These are phyloP conservation scores for Gymnothorax javanicus DNA, from an alignment of 2,797 vertebrate species.

Conservation along the genomic window DNA sequence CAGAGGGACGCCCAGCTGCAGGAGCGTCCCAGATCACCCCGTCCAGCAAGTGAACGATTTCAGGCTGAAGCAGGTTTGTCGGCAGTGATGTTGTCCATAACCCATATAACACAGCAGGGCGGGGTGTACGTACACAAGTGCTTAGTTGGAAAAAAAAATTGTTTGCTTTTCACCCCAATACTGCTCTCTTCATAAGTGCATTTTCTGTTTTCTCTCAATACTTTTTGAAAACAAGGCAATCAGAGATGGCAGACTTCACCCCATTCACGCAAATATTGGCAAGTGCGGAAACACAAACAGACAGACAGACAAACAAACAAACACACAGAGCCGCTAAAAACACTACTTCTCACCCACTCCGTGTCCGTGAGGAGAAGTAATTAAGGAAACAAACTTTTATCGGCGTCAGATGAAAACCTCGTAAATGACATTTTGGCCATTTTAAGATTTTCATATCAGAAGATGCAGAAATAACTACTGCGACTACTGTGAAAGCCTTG, in stretches of 20 bases:
- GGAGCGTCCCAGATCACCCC: conserved; percentile 77
- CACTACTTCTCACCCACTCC: too few relatives aligned
- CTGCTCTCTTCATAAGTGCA: neutral
- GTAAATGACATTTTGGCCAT: too few relatives aligned
- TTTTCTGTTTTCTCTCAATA: neutral
- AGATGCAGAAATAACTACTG: too few relatives aligned
- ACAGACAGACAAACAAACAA: too few relatives aligned
- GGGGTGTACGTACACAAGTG: neutral
- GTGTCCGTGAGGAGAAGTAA: too few relatives aligned
- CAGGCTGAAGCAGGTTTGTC: conserved; percentile 81
- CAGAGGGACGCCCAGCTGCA: conserved; percentile 73
- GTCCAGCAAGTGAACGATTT: conserved; percentile 70
- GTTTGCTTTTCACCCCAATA: neutral
- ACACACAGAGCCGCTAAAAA: too few relatives aligned
- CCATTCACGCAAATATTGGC: too few relatives aligned
- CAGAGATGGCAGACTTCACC: too few relatives aligned
- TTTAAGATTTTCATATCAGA: too few relatives aligned
- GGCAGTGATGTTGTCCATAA: neutral
- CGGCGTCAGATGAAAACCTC: too few relatives aligned
- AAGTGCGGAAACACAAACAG: too few relatives aligned
- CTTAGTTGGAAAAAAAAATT: neutral
- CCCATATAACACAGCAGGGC: neutral
- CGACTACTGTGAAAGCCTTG: too few relatives aligned
- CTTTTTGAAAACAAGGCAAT: neutral
- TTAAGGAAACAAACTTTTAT: neutral